A percentile compares a stretch with the other conserved stretches of the same genome.
Conservation (phyloP, 2,888 invertebrate species). For the Macropis europaea region DNA sequence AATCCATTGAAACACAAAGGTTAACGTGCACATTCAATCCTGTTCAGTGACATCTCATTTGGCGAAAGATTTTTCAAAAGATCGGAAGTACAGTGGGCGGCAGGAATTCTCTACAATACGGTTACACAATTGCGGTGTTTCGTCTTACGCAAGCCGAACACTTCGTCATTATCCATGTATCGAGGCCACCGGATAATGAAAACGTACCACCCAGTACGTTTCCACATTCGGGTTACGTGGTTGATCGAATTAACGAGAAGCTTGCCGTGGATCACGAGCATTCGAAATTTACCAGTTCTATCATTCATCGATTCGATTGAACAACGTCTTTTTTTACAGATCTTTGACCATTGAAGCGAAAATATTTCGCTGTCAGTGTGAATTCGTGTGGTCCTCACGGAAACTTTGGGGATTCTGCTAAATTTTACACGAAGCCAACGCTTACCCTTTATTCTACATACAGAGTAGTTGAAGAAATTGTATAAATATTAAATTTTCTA, state of each 20-base stretch:
- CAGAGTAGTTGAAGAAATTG: too few relatives aligned
- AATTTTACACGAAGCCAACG: too few relatives aligned
- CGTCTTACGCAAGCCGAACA: constrained; percentile 52
- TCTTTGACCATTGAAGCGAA: too few relatives aligned
- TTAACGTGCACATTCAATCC: neutral
- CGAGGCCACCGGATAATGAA: constrained; percentile 58
- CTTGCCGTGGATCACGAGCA: neutral
- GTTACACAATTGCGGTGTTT: constrained; percentile 50
- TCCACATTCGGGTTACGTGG: constrained; percentile 12
- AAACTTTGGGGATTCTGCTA: too few relatives aligned
- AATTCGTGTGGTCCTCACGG: too few relatives aligned
- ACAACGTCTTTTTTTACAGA: too few relatives aligned
- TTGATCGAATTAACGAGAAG: neutral
- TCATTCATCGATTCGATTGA: too few relatives aligned
- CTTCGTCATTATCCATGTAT: constrained; percentile 59
- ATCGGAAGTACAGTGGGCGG: constrained; percentile 44
- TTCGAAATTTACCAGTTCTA: too few relatives aligned
- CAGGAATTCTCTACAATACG: constrained; percentile 21
- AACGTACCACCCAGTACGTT: constrained; percentile 48
- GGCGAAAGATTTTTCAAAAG: constrained; percentile 8
- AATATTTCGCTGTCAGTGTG: too few relatives aligned
- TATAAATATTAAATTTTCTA: too few relatives aligned
- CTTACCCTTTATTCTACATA: too few relatives aligned
- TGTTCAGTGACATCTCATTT: neutral
- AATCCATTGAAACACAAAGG: neutral